phyloP scores from a whole-genome alignment of 2,113 vertebrate genomes.

The Sylvilagus bachmani region DNA sequence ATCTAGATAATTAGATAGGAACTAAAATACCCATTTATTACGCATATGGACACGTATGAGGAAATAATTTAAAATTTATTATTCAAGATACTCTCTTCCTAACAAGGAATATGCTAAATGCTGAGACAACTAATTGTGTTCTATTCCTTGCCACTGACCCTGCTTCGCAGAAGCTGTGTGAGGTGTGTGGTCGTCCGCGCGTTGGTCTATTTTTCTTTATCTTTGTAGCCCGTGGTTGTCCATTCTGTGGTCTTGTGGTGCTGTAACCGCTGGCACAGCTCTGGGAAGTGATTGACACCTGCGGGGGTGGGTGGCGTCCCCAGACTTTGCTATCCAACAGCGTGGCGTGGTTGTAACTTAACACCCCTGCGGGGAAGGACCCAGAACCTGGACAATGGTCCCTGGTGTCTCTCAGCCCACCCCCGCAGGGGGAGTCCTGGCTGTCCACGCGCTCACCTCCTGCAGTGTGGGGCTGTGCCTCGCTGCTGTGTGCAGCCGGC shows the following conservation, averaged over 20 bases:
- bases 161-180: background rate
- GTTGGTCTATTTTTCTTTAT: background rate
- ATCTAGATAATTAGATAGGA: conserved; percentile 66
- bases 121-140: background rate
- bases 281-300: background rate
- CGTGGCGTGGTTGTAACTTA: no score
- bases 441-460: no score
- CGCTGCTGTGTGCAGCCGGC: no score
- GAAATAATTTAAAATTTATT: conserved; percentile 78
- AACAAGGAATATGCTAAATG: conserved; percentile 24
- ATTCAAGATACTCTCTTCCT: conserved; percentile 65
- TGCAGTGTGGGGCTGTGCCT: no score
- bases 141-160: background rate
- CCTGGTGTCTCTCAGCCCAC: no score
- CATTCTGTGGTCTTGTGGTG: background rate
- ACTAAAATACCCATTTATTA: conserved; percentile 67
- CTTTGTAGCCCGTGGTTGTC: background rate
- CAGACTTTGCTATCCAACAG: no score
- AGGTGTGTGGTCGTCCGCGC: background rate
- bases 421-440: no score
- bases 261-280: background rate
- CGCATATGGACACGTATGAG: conserved; percentile 59
- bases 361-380: no score
- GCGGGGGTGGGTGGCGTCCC: no score
- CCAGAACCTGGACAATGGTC: no score